A percentile compares a stretch with the other conserved stretches of the same genome.
Evolutionary conservation across 2,113 vertebrate genomes (phyloP).

Genomic region (Pontoporia blainvillei): DNA sequence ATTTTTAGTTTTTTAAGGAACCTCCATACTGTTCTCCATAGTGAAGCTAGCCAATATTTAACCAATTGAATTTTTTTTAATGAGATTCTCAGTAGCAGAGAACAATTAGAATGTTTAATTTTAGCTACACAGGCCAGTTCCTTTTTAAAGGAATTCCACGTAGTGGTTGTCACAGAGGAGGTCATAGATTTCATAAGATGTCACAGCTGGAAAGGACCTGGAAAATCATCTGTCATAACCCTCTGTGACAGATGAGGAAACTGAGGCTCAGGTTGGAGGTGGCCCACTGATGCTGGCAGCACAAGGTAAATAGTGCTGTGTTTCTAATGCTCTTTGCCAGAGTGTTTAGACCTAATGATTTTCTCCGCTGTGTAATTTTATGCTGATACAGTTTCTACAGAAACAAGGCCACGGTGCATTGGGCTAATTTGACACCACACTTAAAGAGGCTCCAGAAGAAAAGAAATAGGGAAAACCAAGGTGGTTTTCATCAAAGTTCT

Average conservation of each 20-base stretch:
- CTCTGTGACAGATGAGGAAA: conserved; percentile 13
- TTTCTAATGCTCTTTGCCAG: conserved; percentile 68
- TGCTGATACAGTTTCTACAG: conserved; percentile 60
- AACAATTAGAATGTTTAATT: conserved; percentile 70
- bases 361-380: conserved; percentile 63
- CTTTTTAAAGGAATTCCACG: conserved; percentile 48
- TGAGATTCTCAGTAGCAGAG: conserved; percentile 34
- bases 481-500: not conserved
- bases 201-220: not conserved
- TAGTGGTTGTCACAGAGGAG: not conserved
- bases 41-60: conserved; percentile 48
- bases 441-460: conserved; percentile 42
- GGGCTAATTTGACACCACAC: conserved; percentile 59
- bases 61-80: conserved; percentile 62
- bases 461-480: not conserved
- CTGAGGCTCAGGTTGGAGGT: not conserved
- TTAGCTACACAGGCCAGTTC: conserved; percentile 45
- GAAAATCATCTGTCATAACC: not conserved
- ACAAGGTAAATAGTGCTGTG: conserved; percentile 43
- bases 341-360: conserved; percentile 64
- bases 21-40: not conserved
- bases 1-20: not conserved
- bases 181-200: not conserved
- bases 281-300: not conserved
- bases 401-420: conserved; percentile 48